Base-by-base conservation (phyloP, 2,888 invertebrate species). In the Alsophila aescularia region DNA sequence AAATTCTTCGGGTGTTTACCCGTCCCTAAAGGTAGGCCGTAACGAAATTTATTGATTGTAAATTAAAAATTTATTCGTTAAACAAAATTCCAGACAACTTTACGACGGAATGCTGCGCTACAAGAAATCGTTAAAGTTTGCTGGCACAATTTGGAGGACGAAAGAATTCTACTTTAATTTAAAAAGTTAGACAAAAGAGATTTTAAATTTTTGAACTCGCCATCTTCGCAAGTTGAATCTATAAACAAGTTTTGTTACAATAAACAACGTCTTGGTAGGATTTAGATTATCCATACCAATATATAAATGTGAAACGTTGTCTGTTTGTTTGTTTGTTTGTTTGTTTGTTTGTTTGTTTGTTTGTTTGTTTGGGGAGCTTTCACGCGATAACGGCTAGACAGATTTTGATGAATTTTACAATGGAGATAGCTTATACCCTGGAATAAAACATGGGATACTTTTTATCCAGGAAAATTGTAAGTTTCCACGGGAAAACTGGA, bases 91-190 rank as follows among this genome's bases (percentile, higher is more conserved):
- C 64, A 58, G 44, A 41, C 60, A 60, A 65, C 56, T 66, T 62
- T 43, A 59, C 45, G 48, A 66, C 58, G 57, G 45, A 62, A 48
- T 50, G 60, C 52, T 47, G 35, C 58, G 31, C 35, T 40, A 36
- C 43, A 49, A 64, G 56, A 67, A 68, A 69, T 59, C 52, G 49
- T 32, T 55, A 31, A 73, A 75, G 60, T 73, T 75, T 64, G 51
- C 64, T 64, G 47, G 54, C 57, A 59, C 58, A 41, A 59, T 72
- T 63, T 63, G 52, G 55, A 69, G 64, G 68, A 67, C 64, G 68
- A 69, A 66, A 69, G 69, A 73, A 73, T 69, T 70, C 60, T 32
- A 45, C 51, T 71, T 72, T 72, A 66, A 73, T 69, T 72, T 67
- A 64, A 69, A 73, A 73, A 71, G 69, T 75, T 59, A 58, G 52